Base-by-base conservation (phyloP, 2,888 invertebrate species). In the Bellardia pandia region DNA sequence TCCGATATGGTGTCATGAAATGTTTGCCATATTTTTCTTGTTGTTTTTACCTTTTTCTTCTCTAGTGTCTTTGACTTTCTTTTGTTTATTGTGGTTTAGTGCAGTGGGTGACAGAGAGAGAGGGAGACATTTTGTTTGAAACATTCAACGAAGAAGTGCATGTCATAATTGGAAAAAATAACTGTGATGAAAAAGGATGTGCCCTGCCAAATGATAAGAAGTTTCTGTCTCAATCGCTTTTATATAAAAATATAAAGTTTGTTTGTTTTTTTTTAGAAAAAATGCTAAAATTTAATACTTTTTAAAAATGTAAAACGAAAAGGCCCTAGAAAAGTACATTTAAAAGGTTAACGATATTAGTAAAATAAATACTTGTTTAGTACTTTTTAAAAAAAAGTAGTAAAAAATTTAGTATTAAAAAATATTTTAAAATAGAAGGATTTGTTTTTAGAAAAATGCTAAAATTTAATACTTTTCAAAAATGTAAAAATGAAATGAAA, bases 141-240 rank as follows among this genome's bases (percentile, higher is more conserved):
- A 68, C 53, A 53, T 16, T 58, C 5, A 37, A 40, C 7, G 13
- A 68, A 68, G 13, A 68, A 68, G 56, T 68, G 30, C 30, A 45
- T 69, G 68, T 37, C 71, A 79, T 62, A 79, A 79, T 79, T 79
- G 79, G 3, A 74, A 72, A 45, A 79, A 37, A 11, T 42, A 13
- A 9, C 13, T 9, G 23, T 8, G 1, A 8, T 33, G n/a, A n/a
- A n/a, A 30, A 76, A 45, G 68, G 23, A 69, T 45, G 60, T 8
- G 40, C 6, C 40, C 16, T 71, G 71, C 53, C 71, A 71, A 62
- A 13, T 62, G 62, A 60, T 71, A 79, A 71, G 40, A 62, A 62
- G 56, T 58, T 78, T 78, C 30, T 53, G 58, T 60, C 33, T 37
- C 33, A 60, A 60, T 74, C 40, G 72, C 11, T 72, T 56, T 42